These are phyloP conservation scores for Indri indri DNA, from an alignment of 2,113 vertebrate species.

Conservation along the genomic window DNA sequence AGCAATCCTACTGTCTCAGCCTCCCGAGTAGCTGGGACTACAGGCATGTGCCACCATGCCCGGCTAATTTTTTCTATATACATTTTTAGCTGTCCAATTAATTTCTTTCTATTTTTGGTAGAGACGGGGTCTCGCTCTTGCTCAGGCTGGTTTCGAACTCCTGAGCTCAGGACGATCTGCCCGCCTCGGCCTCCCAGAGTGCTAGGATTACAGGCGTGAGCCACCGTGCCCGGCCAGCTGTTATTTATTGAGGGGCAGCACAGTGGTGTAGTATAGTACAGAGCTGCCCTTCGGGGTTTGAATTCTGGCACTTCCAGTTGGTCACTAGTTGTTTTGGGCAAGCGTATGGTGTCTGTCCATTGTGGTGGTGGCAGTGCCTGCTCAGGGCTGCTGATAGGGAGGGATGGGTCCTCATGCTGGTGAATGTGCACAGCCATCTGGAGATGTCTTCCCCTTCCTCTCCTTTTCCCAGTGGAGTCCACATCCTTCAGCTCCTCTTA, in stretches of 20 bases:
- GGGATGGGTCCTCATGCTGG: accelerated
- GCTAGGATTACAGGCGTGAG: too few relatives aligned
- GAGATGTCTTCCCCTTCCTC: background rate
- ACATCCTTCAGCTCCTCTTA: background rate
- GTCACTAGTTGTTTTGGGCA: background rate
- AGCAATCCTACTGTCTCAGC: too few relatives aligned
- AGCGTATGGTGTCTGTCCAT: accelerated
- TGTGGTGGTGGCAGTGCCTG: background rate
- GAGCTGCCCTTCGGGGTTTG: background rate
- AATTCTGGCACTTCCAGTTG: background rate
- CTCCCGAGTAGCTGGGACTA: too few relatives aligned
- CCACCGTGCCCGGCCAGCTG: too few relatives aligned
- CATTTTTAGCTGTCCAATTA: too few relatives aligned
- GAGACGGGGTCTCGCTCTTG: too few relatives aligned
- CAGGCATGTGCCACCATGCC: too few relatives aligned
- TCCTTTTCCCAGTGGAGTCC: background rate
- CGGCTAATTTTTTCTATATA: too few relatives aligned
- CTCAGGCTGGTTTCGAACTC: too few relatives aligned
- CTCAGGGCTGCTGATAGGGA: background rate
- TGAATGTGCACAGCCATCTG: accelerated
- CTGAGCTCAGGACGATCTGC: too few relatives aligned
- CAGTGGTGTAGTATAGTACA: accelerated
- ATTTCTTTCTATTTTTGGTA: too few relatives aligned
- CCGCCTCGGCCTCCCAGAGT: too few relatives aligned
- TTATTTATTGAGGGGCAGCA: accelerated